phyloP scores from a whole-genome alignment of 2,888 invertebrate genomes.

The Pristionchus japonicus region DNA sequence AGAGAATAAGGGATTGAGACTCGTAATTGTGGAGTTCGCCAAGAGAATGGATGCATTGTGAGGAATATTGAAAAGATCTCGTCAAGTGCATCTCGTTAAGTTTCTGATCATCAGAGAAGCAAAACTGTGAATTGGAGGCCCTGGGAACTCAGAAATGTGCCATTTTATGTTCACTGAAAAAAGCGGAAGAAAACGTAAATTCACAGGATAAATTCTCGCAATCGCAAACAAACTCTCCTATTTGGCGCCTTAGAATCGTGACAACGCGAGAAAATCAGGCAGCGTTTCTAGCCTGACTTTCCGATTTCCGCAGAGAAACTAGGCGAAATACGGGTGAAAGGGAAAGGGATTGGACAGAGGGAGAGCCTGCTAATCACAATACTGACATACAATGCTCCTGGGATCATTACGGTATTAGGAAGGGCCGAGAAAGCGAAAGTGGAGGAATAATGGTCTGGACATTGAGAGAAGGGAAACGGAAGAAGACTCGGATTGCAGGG shows the following conservation, averaged over 20 bases:
- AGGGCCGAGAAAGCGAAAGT: slow-evolving; percentile 2
- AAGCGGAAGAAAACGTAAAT: not conserved
- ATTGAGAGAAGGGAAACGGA: not conserved
- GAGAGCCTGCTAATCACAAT: slow-evolving; percentile 12
- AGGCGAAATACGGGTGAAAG: not conserved
- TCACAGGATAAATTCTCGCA: not conserved
- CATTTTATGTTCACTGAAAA: not conserved
- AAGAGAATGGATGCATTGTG: not conserved
- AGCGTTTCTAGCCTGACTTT: not conserved
- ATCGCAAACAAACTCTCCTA: not conserved
- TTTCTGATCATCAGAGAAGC: not conserved
- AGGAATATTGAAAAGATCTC: too few relatives aligned
- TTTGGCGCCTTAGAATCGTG: not conserved
- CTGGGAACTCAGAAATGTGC: not conserved
- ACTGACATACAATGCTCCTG: not conserved
- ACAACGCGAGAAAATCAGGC: not conserved
- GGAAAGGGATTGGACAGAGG: not conserved
- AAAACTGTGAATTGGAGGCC: not conserved
- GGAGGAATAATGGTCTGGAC: slow-evolving; percentile 8
- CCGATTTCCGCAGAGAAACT: not conserved
- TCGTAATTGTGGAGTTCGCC: too few relatives aligned
- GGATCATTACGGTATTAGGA: slow-evolving; percentile 32
- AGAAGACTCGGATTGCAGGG: not conserved
- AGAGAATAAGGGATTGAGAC: not conserved
- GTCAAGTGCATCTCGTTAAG: too few relatives aligned